Evolutionary conservation across 2,888 invertebrate genomes (phyloP), one percentile per base, ranked within the genome.

Genomic region (Torymus texanus): DNA sequence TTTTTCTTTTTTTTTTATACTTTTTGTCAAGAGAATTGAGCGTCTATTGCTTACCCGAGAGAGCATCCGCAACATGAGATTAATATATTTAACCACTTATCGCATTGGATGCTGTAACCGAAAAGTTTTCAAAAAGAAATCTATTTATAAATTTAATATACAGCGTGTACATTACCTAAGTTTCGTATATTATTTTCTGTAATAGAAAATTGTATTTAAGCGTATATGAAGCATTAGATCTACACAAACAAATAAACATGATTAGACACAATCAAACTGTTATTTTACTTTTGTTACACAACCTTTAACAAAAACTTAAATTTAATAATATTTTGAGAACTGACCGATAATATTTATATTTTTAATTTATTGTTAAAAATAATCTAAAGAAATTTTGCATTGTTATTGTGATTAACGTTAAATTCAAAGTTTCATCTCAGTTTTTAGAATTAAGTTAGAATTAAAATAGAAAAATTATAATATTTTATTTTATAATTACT

Each of bases 131-230:
- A 53, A 78, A 76, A 77, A 76, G 65, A 78, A 85, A 82, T 86
- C 83, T 88, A 88, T 87, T 87, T 87, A 87, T 87, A 81, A 86
- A 83, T 83, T 84, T 83, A 85, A 86, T 87, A 84, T 85, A 85
- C 88, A 87, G 86, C 85, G 84, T 88, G 88, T 88, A 89, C 87
- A 89, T 87, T 88, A 87, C 85, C 85, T 88, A 86, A 88, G 87
- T 87, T 88, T 88, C 86, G 85, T 87, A 88, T 88, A 86, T 87
- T 87, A 84, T 85, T 87, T 88, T 88, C 88, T 87, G 87, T 87
- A 87, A 88, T 88, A 88, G 88, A 88, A 84, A 85, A 88, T 86
- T 89, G 88, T 89, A 89, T 90, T 89, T 88, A 89, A 87, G 86
- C 87, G 86, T 88, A 86, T 89, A 89, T 88, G 85, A 84, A 87